phyloP scores from a whole-genome alignment of 2,113 vertebrate genomes.

The Thalassarche chlororhynchos region DNA sequence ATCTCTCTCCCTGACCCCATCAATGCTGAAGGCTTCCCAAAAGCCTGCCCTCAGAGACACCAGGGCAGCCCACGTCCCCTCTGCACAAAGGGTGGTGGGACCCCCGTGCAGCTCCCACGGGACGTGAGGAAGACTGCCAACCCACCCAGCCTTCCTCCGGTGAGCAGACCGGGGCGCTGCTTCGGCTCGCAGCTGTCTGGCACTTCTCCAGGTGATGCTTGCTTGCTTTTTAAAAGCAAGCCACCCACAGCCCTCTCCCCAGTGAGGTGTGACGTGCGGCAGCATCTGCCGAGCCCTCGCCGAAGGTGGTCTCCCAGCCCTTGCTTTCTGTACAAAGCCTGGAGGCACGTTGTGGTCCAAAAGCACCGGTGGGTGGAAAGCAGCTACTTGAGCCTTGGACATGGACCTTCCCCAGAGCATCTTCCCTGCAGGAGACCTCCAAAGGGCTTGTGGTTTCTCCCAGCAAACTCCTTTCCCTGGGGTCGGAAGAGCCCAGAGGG shows the following conservation, averaged over 20 bases:
- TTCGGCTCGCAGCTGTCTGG: not conserved
- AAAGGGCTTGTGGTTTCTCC: not conserved
- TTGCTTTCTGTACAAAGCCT: not conserved
- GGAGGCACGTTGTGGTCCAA: not conserved
- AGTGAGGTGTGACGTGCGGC: fast-evolving
- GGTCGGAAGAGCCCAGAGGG: not conserved
- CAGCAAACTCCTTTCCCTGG: not conserved
- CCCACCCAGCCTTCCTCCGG: not conserved
- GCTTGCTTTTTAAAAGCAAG: constrained; percentile 10
- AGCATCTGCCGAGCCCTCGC: not conserved
- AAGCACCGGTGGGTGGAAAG: fast-evolving
- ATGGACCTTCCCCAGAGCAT: not conserved
- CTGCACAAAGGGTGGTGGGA: not conserved
- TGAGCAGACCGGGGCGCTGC: not conserved
- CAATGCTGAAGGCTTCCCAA: not conserved
- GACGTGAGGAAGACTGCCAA: not conserved
- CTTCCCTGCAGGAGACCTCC: not conserved
- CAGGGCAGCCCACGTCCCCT: not conserved
- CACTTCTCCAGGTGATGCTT: constrained; percentile 9
- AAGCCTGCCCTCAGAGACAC: not conserved
- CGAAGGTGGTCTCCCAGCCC: not conserved
- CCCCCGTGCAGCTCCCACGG: fast-evolving
- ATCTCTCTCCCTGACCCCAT: not conserved
- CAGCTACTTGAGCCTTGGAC: not conserved
- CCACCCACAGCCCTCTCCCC: not conserved